Conservation (phyloP, 2,888 invertebrate genomes). For the Rhagonycha lutea region DNA sequence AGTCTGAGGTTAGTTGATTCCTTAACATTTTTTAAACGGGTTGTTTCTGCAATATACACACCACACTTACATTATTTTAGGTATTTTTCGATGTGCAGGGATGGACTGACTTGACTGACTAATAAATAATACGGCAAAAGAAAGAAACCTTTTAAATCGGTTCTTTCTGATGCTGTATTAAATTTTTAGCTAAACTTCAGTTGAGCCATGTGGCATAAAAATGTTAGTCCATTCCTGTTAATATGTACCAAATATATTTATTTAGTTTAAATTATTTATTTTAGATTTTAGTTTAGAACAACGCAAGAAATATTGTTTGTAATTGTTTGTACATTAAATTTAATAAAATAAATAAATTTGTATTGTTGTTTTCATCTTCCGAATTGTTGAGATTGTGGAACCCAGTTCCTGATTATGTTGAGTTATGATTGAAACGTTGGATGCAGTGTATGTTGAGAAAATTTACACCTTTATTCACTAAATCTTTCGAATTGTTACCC, state of each 20-base stretch:
- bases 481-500: too few relatives aligned
- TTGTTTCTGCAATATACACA: background rate
- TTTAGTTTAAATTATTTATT: conserved; percentile 7
- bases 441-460: background rate
- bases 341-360: conserved; percentile 12
- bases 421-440: background rate
- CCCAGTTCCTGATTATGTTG: background rate
- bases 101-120: background rate
- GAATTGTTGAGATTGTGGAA: background rate
- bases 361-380: conserved; percentile 17
- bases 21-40: background rate
- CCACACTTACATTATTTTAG: background rate
- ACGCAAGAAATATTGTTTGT: background rate
- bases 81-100: background rate
- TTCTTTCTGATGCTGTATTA: background rate
- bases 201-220: background rate
- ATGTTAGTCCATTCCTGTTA: background rate
- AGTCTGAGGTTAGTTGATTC: background rate
- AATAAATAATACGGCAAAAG: background rate
- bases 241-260: conserved; percentile 15
- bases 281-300: background rate
- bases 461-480: too few relatives aligned
- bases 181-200: background rate
- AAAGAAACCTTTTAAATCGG: background rate
- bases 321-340: conserved; percentile 15